Percentiles rank a stretch among this genome's conserved stretches.
These are phyloP conservation scores for Hoplias malabaricus DNA, from an alignment of 2,113 vertebrate species.

Conservation along the genomic window DNA sequence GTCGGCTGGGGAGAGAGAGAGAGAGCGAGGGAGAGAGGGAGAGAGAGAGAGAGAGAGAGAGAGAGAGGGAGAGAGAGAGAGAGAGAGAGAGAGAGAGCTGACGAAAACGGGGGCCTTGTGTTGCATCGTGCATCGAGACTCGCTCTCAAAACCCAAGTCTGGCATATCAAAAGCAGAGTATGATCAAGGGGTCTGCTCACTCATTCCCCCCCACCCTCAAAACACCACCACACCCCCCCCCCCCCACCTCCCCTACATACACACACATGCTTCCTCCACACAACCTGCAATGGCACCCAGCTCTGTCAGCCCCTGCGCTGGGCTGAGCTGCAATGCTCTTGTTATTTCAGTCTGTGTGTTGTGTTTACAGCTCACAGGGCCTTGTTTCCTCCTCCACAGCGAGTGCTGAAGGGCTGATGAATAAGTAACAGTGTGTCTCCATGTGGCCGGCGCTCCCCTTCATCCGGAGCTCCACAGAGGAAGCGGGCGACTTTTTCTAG, in stretches of 20 bases:
- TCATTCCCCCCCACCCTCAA: slow-evolving; percentile 36
- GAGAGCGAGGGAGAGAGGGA: no score
- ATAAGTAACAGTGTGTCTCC: slow-evolving; percentile 78
- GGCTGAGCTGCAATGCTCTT: slow-evolving; percentile 71
- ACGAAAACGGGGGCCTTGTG: slow-evolving; percentile 17
- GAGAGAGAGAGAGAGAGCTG: no score
- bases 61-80: no score
- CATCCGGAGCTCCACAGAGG: slow-evolving; percentile 66
- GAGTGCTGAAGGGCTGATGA: slow-evolving; percentile 75
- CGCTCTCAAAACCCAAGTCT: slow-evolving; percentile 43
- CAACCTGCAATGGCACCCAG: slow-evolving; percentile 43
- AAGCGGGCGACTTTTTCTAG: slow-evolving; percentile 51
- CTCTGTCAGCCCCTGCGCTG: slow-evolving; percentile 50
- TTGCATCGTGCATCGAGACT: slow-evolving; percentile 31
- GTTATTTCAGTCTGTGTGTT: slow-evolving; percentile 75
- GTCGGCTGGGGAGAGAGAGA: slow-evolving; percentile 26
- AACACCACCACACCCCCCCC: not conserved
- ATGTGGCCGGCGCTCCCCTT: slow-evolving; percentile 64
- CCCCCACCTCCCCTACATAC: not conserved
- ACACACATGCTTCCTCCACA: not conserved
- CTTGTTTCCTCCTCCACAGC: slow-evolving; percentile 75
- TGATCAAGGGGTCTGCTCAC: slow-evolving; percentile 42
- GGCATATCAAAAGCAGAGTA: slow-evolving; percentile 28
- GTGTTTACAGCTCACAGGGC: slow-evolving; percentile 77
- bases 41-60: no score